Evolutionary conservation across 2,888 invertebrate genomes (phyloP).

Genomic region (Athalia circularis): DNA sequence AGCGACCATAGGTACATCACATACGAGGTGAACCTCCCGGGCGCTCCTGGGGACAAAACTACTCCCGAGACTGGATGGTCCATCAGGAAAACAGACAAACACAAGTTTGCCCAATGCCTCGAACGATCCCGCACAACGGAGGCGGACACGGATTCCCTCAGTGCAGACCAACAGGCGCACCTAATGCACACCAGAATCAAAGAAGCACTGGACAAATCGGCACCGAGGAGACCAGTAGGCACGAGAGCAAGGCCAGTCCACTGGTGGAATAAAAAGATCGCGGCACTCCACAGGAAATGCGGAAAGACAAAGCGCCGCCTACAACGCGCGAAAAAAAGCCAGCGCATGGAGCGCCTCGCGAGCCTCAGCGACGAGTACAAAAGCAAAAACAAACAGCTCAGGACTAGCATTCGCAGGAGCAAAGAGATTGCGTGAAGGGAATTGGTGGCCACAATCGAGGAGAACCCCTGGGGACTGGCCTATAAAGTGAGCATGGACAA

Average conservation of each 20-base stretch:
- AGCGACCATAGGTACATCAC: slow-evolving; percentile 1
- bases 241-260: not conserved
- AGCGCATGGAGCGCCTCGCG: not conserved
- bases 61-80: not conserved
- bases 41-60: not conserved
- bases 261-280: slow-evolving; percentile 1
- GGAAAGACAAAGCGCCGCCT: not conserved
- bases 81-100: not conserved
- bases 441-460: not conserved
- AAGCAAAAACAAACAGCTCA: not conserved
- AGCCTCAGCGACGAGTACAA: not conserved
- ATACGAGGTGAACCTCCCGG: not conserved
- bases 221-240: not conserved
- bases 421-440: not conserved
- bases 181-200: not conserved
- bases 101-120: not conserved
- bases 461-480: slow-evolving; percentile 5
- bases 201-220: not conserved
- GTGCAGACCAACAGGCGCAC: not conserved
- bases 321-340: not conserved
- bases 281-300: not conserved
- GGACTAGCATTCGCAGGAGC: not conserved
- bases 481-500: not conserved
- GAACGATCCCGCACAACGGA: not conserved
- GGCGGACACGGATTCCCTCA: no score